A percentile compares a stretch with the other conserved stretches of the same genome.
phyloP scores from a whole-genome alignment of 2,888 invertebrate species.

The Linyphia triangularis region DNA sequence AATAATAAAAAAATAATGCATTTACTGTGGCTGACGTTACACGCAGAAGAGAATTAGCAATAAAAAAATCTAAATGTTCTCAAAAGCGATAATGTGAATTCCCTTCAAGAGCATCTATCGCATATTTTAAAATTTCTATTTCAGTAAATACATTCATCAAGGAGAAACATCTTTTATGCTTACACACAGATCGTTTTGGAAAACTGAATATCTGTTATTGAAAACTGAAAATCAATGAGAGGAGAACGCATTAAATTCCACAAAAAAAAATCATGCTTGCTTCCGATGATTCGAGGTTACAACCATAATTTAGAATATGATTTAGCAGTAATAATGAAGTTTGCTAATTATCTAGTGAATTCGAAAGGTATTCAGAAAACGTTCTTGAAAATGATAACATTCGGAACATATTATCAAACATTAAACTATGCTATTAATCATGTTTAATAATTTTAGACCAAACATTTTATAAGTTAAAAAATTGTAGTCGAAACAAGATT shows the following conservation, averaged over 20 bases:
- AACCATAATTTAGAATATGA: slow-evolving; percentile 25
- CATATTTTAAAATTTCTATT: background rate
- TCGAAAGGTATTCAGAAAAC: background rate
- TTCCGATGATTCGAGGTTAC: slow-evolving; percentile 21
- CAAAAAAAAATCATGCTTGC: background rate
- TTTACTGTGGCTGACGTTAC: no score
- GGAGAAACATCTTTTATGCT: background rate
- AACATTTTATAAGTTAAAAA: no score
- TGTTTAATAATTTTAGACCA: no score
- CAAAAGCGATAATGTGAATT: background rate
- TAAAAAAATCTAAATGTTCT: no score
- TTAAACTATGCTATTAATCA: no score
- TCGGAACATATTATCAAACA: no score
- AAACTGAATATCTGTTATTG: slow-evolving; percentile 57
- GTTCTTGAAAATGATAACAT: no score
- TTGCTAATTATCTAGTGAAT: slow-evolving; percentile 14
- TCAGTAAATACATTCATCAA: background rate
- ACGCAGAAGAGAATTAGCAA: no score
- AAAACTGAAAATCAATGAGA: slow-evolving; percentile 33
- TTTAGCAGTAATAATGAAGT: slow-evolving; percentile 11
- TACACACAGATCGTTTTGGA: slow-evolving; percentile 5
- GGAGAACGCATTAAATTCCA: slow-evolving; percentile 18
- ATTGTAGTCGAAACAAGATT: no score
- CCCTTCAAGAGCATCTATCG: background rate
- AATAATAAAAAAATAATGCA: no score